Conservation (phyloP, 2,888 invertebrate genomes). For the Dicycla oo region DNA sequence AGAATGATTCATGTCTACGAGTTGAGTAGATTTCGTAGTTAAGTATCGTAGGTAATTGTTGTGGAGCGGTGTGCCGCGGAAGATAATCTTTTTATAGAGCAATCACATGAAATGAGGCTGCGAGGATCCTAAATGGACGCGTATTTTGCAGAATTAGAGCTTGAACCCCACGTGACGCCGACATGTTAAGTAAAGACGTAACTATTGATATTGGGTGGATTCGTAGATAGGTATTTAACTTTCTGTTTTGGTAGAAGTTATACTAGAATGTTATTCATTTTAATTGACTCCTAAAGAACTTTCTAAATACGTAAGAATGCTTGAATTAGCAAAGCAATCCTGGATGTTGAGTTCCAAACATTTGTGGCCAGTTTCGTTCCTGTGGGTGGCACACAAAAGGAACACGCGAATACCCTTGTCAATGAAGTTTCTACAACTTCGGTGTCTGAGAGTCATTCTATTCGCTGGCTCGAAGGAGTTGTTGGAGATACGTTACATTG, state of each 20-base stretch:
- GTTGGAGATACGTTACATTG: slow-evolving; percentile 19
- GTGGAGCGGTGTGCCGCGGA: slow-evolving; percentile 43
- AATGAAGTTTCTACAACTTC: slow-evolving; percentile 46
- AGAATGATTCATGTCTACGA: slow-evolving; percentile 55
- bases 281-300: background rate
- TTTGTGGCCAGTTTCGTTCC: slow-evolving; percentile 8
- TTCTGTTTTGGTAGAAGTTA: background rate
- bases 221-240: background rate
- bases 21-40: slow-evolving; percentile 44
- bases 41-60: slow-evolving; percentile 49
- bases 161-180: slow-evolving; percentile 19
- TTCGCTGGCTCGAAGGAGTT: slow-evolving; percentile 15
- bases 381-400: slow-evolving; percentile 22
- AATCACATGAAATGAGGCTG: slow-evolving; percentile 58
- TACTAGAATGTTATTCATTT: background rate
- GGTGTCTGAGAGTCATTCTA: slow-evolving; percentile 15
- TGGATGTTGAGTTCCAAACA: slow-evolving; percentile 1
- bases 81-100: slow-evolving; percentile 69
- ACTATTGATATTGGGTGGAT: background rate
- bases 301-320: too few species aligned
- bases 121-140: slow-evolving; percentile 46
- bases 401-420: slow-evolving; percentile 26
- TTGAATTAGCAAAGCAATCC: background rate
- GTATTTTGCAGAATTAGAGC: slow-evolving; percentile 47
- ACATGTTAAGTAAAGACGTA: slow-evolving; percentile 18